phyloP scores from a whole-genome alignment of 2,113 vertebrate genomes.

The Lophochroa leadbeateri region DNA sequence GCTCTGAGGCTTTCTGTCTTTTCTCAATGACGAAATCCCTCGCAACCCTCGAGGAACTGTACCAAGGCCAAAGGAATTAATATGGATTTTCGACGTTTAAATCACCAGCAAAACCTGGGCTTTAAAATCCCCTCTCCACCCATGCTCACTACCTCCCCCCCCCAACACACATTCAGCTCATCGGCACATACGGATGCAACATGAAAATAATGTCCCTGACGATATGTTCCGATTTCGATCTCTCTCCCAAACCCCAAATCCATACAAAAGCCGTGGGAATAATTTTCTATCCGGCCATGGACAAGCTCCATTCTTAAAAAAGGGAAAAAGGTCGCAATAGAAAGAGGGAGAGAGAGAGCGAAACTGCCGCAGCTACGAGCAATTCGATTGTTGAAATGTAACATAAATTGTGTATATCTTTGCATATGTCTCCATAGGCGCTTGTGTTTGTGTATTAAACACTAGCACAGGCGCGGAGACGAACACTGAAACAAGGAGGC shows the following conservation, averaged over 20 bases:
- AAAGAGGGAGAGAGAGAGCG: background rate
- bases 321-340: background rate
- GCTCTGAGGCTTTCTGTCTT: background rate
- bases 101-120: background rate
- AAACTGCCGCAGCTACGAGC: background rate
- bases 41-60: rapidly evolving
- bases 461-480: background rate
- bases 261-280: background rate
- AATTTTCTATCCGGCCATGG: background rate
- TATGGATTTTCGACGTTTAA: background rate
- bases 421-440: conserved; percentile 1
- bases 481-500: background rate
- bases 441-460: background rate
- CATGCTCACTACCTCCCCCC: too few relatives aligned
- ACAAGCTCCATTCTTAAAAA: background rate
- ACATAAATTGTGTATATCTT: conserved; percentile 45
- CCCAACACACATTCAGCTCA: background rate
- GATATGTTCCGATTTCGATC: background rate
- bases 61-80: background rate
- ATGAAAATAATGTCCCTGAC: background rate
- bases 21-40: background rate
- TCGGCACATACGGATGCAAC: background rate
- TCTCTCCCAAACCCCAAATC: background rate
- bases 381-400: conserved; percentile 17
- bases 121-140: background rate